Base-by-base conservation (phyloP, 1,140 invertebrate genomes). In the Cryptotermes secundus region DNA sequence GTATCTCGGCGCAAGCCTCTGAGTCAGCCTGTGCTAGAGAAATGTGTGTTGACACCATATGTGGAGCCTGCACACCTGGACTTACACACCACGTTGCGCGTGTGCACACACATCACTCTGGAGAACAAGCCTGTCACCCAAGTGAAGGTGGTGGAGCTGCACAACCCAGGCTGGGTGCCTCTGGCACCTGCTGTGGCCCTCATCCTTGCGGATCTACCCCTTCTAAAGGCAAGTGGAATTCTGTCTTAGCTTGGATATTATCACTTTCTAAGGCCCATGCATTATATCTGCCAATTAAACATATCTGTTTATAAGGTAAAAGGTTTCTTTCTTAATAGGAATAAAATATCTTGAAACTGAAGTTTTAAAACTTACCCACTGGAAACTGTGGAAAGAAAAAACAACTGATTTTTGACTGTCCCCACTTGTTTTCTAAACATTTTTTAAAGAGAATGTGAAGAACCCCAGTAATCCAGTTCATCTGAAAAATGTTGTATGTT, bases 121-220 rank as follows among this genome's bases (percentile, higher is more conserved):
- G 97, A 99, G 88, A 98, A 97, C 89, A 88, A 92, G 42, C 88
- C 92, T 36, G 90, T 89, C 0, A 91, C 92, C 34, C 95, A 95
- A 89, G 90, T 98, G 0, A 96, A 95, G 86, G 92, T 94, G 90
- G 96, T 9, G 96, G 98, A 89, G 86, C 92, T 3, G 85, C 92
- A 2, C 91, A 80, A 86, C 38, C 79, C 85, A 90, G 92, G 86
- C 91, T 92, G n/a, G 90, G 91, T 80, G 86, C 89, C 38, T 86
- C 90, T 83, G 86, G 85, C 12, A 87, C 90, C 12, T 85, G 91
- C 83, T 88, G 85, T 89, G 31, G 82, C 85, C 34, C 45, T 86
- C 53, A 82, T 86, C 6, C 85, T 89, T 24, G 86, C 86, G 34
- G 88, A 89, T 82, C 59, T 89, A 1, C 91, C 92, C 22, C 85